Base-by-base conservation (phyloP, 2,888 invertebrate species). In the Thymelicus acteon region DNA sequence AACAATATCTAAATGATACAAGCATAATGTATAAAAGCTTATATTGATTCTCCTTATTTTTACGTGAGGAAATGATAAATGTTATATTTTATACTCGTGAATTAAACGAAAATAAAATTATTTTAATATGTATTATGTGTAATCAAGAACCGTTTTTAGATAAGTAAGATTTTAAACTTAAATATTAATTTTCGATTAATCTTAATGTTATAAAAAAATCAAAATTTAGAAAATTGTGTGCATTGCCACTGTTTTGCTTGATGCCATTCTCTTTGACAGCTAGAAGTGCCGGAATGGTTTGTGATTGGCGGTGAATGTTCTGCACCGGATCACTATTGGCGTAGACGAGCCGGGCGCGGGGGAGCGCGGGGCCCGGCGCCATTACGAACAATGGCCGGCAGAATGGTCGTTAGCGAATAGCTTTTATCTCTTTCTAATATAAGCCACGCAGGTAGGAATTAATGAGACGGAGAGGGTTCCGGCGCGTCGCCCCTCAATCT, bases 401-500 rank as follows among this genome's bases (percentile, higher is more conserved):
- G 84, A 90, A 88, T 88, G 85, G 90, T 91, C 92, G 92, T 93
- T 92, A 92, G 93, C 89, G 90, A 94, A 94, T 90, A 92, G 91
- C 93, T 91, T 92, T 93, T 94, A 93, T 94, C 94, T 93, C 94
- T 93, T 92, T 94, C 94, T 93, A 91, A 93, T 93, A 90, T 89
- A 90, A 87, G 89, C 88, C 83, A 89, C 89, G 91, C 94, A 93
- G 93, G 94, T 94, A 91, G 86, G 89, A 91, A 90, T 92, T 93
- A 94, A 93, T 90, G 93, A 94, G 93, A 93, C 90, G 86, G 92
- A 87, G 90, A 90, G 83, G 88, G 87, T 91, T 93, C 88, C 85
- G 87, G 82, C 86, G 86, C 81, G 84, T 86, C 87, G 85, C 85
- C 86, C 85, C 80, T 81, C 83, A 77, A 67, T 82, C 64, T 60